Evolutionary conservation across 2,797 vertebrate genomes (phyloP).

Genomic region (Acrocephalus scirpaceus): DNA sequence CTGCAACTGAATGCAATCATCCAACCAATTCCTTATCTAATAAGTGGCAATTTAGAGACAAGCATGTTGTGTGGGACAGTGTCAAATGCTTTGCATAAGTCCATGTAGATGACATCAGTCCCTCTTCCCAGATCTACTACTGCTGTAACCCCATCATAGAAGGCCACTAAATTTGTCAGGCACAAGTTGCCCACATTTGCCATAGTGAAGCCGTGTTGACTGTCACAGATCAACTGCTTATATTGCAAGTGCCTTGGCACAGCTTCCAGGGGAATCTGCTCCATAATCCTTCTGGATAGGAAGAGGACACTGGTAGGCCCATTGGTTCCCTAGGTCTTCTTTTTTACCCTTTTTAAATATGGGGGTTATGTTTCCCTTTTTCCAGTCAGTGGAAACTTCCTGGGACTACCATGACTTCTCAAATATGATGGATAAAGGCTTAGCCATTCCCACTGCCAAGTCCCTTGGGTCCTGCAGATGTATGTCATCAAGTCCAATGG

Average conservation of each 20-base stretch:
- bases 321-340: not conserved
- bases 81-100: not conserved
- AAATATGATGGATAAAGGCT: not conserved
- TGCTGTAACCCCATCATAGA: too few relatives aligned
- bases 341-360: not conserved
- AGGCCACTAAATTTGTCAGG: not conserved
- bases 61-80: not conserved
- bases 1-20: not conserved
- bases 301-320: not conserved
- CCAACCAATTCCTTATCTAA: not conserved
- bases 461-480: not conserved
- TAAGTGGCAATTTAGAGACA: not conserved
- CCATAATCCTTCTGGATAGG: not conserved
- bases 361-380: not conserved
- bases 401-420: not conserved
- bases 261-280: not conserved
- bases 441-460: not conserved
- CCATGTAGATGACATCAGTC: not conserved
- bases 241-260: not conserved
- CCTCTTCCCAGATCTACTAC: not conserved
- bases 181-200: not conserved
- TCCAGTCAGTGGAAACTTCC: not conserved
- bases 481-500: not conserved
- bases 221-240: not conserved
- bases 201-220: not conserved